Base-by-base conservation (phyloP, 2,888 invertebrate genomes). In the Scelioninae gen. 1 region DNA sequence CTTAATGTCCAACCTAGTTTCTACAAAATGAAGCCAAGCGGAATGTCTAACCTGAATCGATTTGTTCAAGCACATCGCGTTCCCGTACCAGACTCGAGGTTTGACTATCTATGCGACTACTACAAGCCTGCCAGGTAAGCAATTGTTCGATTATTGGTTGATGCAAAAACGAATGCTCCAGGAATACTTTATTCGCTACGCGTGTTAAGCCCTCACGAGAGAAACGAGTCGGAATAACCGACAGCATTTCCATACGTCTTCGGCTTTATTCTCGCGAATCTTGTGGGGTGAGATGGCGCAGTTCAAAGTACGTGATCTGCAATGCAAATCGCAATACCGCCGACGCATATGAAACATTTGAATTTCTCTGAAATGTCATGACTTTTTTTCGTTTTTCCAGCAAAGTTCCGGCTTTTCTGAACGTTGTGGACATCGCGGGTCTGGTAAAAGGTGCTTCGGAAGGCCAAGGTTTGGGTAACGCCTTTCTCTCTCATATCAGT, bases 391-490 rank as follows among this genome's bases (percentile, higher is more conserved):
- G n/a, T n/a, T n/a, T n/a, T n/a, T n/a, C n/a, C n/a, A n/a, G n/a
- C n/a, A n/a, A n/a, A n/a, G n/a, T n/a, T n/a, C n/a, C n/a, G n/a
- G n/a, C n/a, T n/a, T n/a, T n/a, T n/a, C n/a, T n/a, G n/a, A n/a
- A n/a, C n/a, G n/a, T n/a, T n/a, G n/a, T n/a, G n/a, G n/a, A n/a
- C n/a, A n/a, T n/a, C n/a, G n/a, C n/a, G n/a, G n/a, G n/a, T n/a
- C n/a, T n/a, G n/a, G n/a, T n/a, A n/a, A n/a, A n/a, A n/a, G n/a
- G n/a, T 34, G 99, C 99, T 1, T 97, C 98, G 4, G 98, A 99
- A 92, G 99, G 99, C 0, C 98, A 99, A 93, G 99, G 99, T 0
- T 94, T 99, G 72, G 99, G 99, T 89, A 99, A 99, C 93, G 98
- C 98, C 82, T 99, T 99, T 93, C 94, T 99, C 55, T 98, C 99